These are phyloP conservation scores for Enteromius afrohamiltoni DNA, from an alignment of 2,797 vertebrate genomes.

Conservation along the genomic window DNA sequence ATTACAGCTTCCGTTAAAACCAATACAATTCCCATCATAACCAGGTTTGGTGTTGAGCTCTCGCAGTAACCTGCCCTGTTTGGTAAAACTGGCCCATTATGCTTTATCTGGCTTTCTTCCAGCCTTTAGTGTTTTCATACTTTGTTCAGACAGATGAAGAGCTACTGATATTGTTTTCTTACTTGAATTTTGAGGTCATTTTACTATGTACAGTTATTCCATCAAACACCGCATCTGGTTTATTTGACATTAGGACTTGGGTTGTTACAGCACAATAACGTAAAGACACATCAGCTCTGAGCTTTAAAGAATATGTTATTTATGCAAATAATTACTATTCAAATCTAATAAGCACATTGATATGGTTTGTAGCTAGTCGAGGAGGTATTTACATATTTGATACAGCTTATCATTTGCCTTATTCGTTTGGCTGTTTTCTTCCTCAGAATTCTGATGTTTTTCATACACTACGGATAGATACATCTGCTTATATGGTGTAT, in stretches of 20 bases:
- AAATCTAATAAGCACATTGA: conserved; percentile 72
- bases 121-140: conserved; percentile 68
- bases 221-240: conserved; percentile 63
- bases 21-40: no score
- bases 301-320: conserved; percentile 76
- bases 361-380: conserved; percentile 76
- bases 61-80: neutral
- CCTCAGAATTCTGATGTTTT: conserved; percentile 5
- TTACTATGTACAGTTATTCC: conserved; percentile 77
- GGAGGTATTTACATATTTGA: conserved; percentile 76
- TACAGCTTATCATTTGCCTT: conserved; percentile 60
- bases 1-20: no score
- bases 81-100: conserved; percentile 45
- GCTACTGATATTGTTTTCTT: conserved; percentile 57
- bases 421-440: conserved; percentile 30
- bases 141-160: conserved; percentile 63
- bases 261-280: conserved; percentile 58
- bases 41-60: no score
- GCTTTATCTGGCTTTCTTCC: conserved; percentile 63
- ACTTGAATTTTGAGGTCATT: conserved; percentile 62
- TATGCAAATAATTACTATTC: conserved; percentile 74
- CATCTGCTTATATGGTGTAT: conserved; percentile 64
- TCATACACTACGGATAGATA: neutral
- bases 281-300: conserved; percentile 69
- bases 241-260: conserved; percentile 50